These are phyloP conservation scores for Cactoblastis cactorum DNA, from an alignment of 2,888 invertebrate species.

Conservation along the genomic window DNA sequence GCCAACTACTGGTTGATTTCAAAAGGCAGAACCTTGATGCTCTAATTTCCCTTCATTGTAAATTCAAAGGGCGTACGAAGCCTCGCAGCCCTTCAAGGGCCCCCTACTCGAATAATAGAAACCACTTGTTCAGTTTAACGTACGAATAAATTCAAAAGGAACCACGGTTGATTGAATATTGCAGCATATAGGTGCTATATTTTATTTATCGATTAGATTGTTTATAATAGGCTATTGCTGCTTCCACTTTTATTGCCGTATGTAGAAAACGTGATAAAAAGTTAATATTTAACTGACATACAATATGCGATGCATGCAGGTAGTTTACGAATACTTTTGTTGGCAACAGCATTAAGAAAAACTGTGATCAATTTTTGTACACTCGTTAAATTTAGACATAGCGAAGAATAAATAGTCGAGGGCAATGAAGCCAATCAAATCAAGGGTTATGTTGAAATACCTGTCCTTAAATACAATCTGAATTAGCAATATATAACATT, in stretches of 20 bases:
- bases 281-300: too few species aligned
- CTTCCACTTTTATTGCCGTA: background rate
- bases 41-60: slow-evolving; percentile 76
- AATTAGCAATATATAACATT: too few species aligned
- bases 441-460: too few species aligned
- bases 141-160: slow-evolving; percentile 3
- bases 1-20: slow-evolving; percentile 65
- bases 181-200: background rate
- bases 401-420: too few species aligned
- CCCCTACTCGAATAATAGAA: slow-evolving; percentile 43
- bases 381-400: too few species aligned
- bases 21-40: slow-evolving; percentile 73
- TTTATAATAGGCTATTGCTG: background rate
- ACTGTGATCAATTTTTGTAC: too few species aligned
- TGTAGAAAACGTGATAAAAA: too few species aligned
- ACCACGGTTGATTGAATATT: slow-evolving; percentile 20
- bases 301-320: too few species aligned
- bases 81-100: slow-evolving; percentile 67
- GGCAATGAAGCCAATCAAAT: too few species aligned
- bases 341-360: too few species aligned
- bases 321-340: too few species aligned
- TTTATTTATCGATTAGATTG: background rate
- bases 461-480: too few species aligned
- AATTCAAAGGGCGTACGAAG: slow-evolving; percentile 71
- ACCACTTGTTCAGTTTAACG: slow-evolving; percentile 20